A percentile compares a stretch with the other conserved stretches of the same genome.
phyloP scores from a whole-genome alignment of 2,888 invertebrate genomes.

The Acanthosepion pharaonis region DNA sequence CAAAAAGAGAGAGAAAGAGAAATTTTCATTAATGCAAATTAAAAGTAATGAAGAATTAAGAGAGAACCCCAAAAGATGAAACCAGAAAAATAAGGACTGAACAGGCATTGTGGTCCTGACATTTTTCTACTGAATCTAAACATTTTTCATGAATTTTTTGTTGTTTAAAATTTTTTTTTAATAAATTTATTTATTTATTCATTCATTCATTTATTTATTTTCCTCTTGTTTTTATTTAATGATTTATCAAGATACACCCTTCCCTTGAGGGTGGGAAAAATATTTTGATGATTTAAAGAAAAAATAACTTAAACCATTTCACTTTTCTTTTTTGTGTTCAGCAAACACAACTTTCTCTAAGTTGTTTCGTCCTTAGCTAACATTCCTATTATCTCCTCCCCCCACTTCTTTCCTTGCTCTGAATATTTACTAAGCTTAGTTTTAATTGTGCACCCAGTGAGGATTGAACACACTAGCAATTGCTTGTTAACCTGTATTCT shows the following conservation, averaged over 20 bases:
- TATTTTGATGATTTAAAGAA: background rate
- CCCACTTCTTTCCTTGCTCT: too few species aligned
- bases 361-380: too few species aligned
- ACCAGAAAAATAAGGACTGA: background rate
- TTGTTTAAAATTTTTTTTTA: slow-evolving; percentile 9
- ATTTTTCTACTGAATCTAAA: slow-evolving; percentile 33
- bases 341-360: too few species aligned
- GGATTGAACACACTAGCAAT: too few species aligned
- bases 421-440: too few species aligned
- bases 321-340: background rate
- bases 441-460: too few species aligned
- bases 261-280: background rate
- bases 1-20: background rate
- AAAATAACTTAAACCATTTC: background rate
- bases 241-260: background rate
- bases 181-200: slow-evolving; percentile 33
- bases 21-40: background rate
- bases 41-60: slow-evolving; percentile 18
- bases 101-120: slow-evolving; percentile 24
- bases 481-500: too few species aligned
- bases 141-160: slow-evolving; percentile 33
- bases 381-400: too few species aligned
- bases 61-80: background rate
- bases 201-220: slow-evolving; percentile 33
- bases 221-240: slow-evolving; percentile 23